Evolutionary conservation across 2,888 invertebrate genomes (phyloP).

Genomic region (Amphipoea oculea): DNA sequence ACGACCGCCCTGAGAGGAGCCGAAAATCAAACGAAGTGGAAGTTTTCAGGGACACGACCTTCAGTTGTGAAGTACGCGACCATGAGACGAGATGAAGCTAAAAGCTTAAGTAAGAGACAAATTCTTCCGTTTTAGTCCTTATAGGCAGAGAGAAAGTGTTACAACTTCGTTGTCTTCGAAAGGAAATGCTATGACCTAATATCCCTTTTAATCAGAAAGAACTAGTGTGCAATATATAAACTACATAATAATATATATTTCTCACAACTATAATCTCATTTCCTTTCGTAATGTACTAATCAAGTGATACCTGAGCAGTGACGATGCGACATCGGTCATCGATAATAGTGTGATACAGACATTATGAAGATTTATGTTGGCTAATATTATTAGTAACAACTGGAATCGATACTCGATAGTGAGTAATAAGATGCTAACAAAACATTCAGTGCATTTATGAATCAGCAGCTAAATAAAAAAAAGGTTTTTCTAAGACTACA

Average conservation of each 20-base stretch:
- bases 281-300: conserved; percentile 54
- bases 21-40: not conserved
- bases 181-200: conserved; percentile 37
- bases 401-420: conserved; percentile 36
- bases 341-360: conserved; percentile 21
- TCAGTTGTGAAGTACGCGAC: not conserved
- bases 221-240: not conserved
- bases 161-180: not conserved
- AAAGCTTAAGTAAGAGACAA: not conserved
- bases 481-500: not conserved
- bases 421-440: conserved; percentile 46
- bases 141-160: not conserved
- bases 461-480: conserved; percentile 17
- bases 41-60: not conserved
- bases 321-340: conserved; percentile 26
- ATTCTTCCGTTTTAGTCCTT: not conserved
- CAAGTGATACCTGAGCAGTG: conserved; percentile 44
- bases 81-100: not conserved
- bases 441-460: conserved; percentile 44
- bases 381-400: conserved; percentile 24
- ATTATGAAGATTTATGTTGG: conserved; percentile 16
- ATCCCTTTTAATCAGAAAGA: conserved; percentile 21
- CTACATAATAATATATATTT: conserved; percentile 24
- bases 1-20: not conserved
- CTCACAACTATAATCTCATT: conserved; percentile 47